Evolutionary conservation across 2,113 vertebrate genomes (phyloP).

Genomic region (Hydropotes inermis): DNA sequence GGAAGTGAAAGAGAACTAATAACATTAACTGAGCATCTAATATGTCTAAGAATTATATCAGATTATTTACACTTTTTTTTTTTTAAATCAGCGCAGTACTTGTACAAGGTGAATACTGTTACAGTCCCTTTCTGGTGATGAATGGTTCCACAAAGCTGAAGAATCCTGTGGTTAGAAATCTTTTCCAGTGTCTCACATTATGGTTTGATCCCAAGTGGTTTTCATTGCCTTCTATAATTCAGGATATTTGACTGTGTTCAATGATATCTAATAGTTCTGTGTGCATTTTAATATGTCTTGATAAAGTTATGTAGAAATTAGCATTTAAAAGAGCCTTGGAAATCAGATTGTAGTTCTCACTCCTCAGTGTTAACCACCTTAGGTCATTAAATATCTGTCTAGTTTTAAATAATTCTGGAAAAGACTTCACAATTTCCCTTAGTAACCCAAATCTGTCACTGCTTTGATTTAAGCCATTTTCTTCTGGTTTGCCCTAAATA

Average conservation of each 20-base stretch:
- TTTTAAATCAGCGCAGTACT: neutral
- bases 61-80: neutral
- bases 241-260: neutral
- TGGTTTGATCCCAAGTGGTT: neutral
- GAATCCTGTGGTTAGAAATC: neutral
- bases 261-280: neutral
- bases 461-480: neutral
- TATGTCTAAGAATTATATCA: neutral
- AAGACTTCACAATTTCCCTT: neutral
- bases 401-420: conserved; percentile 40
- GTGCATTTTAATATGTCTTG: neutral
- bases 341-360: neutral
- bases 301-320: neutral
- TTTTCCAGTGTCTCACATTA: neutral
- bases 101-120: neutral
- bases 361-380: neutral
- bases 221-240: neutral
- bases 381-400: neutral
- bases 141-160: neutral
- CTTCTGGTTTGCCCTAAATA: conserved; percentile 43
- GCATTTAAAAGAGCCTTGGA: neutral
- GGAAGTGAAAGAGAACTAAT: neutral
- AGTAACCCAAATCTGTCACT: neutral
- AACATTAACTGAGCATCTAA: neutral
- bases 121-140: neutral